These are phyloP conservation scores for Phoenoteleia sp. DNA, from an alignment of 2,888 invertebrate species.

Conservation along the genomic window DNA sequence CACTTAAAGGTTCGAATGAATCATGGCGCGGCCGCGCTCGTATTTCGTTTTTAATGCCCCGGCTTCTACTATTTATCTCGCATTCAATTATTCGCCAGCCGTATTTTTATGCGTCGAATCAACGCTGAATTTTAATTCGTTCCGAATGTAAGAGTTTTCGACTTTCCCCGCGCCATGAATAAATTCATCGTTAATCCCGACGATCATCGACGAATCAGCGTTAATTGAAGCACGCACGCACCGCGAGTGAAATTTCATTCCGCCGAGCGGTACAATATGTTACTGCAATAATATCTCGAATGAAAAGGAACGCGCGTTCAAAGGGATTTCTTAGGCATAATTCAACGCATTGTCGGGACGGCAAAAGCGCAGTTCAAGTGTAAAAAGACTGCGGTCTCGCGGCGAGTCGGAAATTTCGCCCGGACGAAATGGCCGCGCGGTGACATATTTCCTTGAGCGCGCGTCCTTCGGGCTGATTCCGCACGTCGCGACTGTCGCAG, in stretches of 20 bases:
- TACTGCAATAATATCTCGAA: conserved; percentile 35
- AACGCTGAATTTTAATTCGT: neutral
- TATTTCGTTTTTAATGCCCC: neutral
- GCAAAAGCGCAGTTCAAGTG: conserved; percentile 76
- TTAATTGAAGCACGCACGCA: conserved; percentile 7
- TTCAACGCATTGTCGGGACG: conserved; percentile 21
- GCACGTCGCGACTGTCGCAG: conserved; percentile 58
- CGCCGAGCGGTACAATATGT: neutral
- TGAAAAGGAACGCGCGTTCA: conserved; percentile 23
- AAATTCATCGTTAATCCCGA: conserved; percentile 31
- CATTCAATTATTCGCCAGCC: neutral
- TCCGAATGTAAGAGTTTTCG: neutral
- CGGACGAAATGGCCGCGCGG: conserved; percentile 61
- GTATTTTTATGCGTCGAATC: conserved; percentile 22
- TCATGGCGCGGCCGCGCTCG: neutral
- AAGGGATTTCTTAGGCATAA: conserved; percentile 30
- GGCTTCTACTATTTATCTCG: neutral
- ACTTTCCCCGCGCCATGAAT: conserved; percentile 24
- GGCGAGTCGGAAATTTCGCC: conserved; percentile 48
- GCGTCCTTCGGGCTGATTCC: conserved; percentile 34
- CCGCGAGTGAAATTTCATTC: conserved; percentile 23
- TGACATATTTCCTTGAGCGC: conserved; percentile 36
- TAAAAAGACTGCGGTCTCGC: conserved; percentile 31
- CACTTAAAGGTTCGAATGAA: neutral
- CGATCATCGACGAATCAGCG: conserved; percentile 10